Base-by-base conservation (phyloP, 2,888 invertebrate genomes). In the Sussaba pulchella region DNA sequence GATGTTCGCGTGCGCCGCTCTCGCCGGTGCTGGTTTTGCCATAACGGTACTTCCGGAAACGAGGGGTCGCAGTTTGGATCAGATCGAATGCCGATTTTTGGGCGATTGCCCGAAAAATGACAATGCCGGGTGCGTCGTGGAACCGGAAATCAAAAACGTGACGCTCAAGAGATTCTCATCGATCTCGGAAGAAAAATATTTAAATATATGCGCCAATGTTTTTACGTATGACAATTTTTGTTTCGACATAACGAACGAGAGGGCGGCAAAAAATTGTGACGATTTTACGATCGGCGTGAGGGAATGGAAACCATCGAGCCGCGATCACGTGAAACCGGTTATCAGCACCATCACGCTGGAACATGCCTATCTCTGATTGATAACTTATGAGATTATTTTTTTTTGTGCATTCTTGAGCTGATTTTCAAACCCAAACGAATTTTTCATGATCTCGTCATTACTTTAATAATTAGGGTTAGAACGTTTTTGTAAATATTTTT, bases 21-120 rank as follows among this genome's bases (percentile, higher is more conserved):
- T 95, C 4, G 73, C 94, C 6, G 95, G 95, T 0, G 94, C 95
- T 0, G 87, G 94, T 0, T 96, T 95, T 86, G 94, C 95, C 43
- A 91, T 93, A 39, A 90, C 94, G 0, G 93, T 95, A 85, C 91
- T 96, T 1, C 95, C 96, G 1, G 96, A 96, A 91, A 96, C 96
- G 0, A 95, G 95, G 86, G 95, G 95, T 10, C 95, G 95, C 85
- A 94, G 94, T 59, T 91, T 96, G 81, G 93, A 94, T 63, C 95
- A 96, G 87, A 96, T 96, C 12, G 96, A 96, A 92, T 93, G 92
- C 78, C 93, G 93, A 78, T 95, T 95, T 81, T 94, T 94, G 0
- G 66, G 74, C 0, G 52, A 72, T 1, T 39, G 17, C 3, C 14
- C 31, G 6, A 12, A 36, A 1, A 61, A 5, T 3, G 24, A 54